phyloP scores from a whole-genome alignment of 2,113 vertebrate genomes.

The Crypturellus undulatus region DNA sequence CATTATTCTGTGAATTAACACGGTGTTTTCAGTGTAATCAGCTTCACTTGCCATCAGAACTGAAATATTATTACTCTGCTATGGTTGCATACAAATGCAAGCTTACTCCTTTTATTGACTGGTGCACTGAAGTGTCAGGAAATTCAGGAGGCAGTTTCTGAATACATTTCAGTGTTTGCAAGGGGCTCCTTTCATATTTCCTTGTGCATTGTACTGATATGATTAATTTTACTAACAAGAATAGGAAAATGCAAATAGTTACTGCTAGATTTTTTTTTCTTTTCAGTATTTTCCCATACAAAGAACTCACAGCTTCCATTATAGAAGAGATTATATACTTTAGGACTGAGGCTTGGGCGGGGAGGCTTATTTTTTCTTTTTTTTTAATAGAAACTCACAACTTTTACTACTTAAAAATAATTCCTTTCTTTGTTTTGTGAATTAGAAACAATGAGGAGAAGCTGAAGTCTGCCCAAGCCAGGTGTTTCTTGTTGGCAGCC shows the following conservation, averaged over 20 bases:
- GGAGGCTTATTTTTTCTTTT: not conserved
- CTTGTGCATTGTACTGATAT: conserved; percentile 13
- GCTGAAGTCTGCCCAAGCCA: conserved; percentile 88
- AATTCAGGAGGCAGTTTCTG: conserved; percentile 1
- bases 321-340: not conserved
- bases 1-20: not conserved
- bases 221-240: conserved; percentile 53
- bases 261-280: conserved; percentile 48
- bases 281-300: conserved; percentile 45
- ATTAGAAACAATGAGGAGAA: conserved; percentile 82
- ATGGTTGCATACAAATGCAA: not conserved
- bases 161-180: not conserved
- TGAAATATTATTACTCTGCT: not conserved
- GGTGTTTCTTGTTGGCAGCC: conserved; percentile 94
- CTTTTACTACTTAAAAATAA: conserved; percentile 80
- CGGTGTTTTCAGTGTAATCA: not conserved
- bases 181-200: conserved; percentile 2
- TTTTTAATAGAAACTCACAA: conserved; percentile 71
- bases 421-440: conserved; percentile 80
- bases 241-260: conserved; percentile 37
- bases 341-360: not conserved
- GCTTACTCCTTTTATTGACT: not conserved
- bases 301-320: conserved; percentile 32
- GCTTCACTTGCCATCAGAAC: not conserved
- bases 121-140: not conserved